These are phyloP conservation scores for Apamea monoglypha DNA, from an alignment of 2,888 invertebrate genomes.

Conservation along the genomic window DNA sequence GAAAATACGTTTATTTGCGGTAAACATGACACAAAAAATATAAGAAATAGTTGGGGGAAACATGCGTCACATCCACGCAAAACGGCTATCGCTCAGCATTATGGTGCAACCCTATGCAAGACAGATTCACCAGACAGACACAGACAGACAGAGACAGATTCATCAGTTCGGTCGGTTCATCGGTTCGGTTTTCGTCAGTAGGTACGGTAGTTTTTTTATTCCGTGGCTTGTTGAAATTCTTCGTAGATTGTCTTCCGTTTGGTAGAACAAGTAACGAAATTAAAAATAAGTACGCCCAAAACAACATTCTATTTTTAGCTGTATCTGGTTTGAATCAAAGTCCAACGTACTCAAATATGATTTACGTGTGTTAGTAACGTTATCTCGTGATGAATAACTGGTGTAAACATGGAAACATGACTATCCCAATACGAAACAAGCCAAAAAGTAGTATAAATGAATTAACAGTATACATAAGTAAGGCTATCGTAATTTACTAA, in stretches of 20 bases:
- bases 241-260: neutral
- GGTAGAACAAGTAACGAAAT: neutral
- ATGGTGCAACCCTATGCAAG: too few relatives aligned
- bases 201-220: too few relatives aligned
- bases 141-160: neutral
- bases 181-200: too few relatives aligned
- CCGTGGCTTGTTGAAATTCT: neutral
- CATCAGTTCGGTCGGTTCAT: neutral
- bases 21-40: too few relatives aligned
- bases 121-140: too few relatives aligned
- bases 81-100: too few relatives aligned
- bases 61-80: too few relatives aligned
- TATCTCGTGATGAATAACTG: neutral
- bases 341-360: neutral
- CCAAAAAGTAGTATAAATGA: constrained; percentile 4
- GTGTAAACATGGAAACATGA: neutral
- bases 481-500: constrained; percentile 19
- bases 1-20: too few relatives aligned
- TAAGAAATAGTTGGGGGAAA: too few relatives aligned
- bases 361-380: neutral
- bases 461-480: constrained; percentile 16
- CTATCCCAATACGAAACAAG: neutral
- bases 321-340: constrained; percentile 10
- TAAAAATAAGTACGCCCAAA: neutral
- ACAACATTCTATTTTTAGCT: neutral